These are phyloP conservation scores for Pachyrhynchus sulphureomaculatus DNA, from an alignment of 1,140 invertebrate genomes.

Conservation along the genomic window DNA sequence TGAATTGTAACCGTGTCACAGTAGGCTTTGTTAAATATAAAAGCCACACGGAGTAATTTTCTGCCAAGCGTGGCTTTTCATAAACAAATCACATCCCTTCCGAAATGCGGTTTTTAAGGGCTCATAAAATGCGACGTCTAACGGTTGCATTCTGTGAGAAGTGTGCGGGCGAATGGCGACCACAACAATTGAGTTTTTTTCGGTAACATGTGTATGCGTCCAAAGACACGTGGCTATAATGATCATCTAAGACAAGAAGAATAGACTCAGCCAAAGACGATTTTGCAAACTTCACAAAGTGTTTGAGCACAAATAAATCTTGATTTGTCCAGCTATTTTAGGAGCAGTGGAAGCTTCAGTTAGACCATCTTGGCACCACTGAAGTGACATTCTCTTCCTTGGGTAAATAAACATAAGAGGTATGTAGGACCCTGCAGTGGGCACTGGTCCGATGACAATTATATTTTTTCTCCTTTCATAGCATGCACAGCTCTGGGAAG, in stretches of 20 bases:
- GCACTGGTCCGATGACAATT: neutral
- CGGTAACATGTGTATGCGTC: constrained; percentile 3
- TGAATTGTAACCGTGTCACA: constrained; percentile 3
- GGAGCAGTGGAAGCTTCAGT: constrained; percentile 45
- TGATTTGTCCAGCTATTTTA: constrained; percentile 49
- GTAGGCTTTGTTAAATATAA: constrained; percentile 12
- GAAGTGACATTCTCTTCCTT: constrained; percentile 1
- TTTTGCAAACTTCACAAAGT: constrained; percentile 47
- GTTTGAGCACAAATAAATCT: constrained; percentile 45
- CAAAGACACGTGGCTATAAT: constrained; percentile 11
- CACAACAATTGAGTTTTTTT: constrained; percentile 2
- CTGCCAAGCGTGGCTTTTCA: constrained; percentile 1
- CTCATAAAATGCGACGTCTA: constrained; percentile 17
- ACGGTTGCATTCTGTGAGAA: constrained; percentile 15
- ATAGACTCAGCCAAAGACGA: too few species aligned
- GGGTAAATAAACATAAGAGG: too few species aligned
- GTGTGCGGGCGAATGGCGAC: constrained; percentile 4
- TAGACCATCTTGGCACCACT: constrained; percentile 42
- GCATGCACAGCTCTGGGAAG: too few species aligned
- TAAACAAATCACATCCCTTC: constrained; percentile 7
- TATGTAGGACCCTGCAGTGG: too few species aligned
- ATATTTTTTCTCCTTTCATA: too few species aligned
- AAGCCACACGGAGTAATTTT: constrained; percentile 9
- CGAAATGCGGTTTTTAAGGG: constrained; percentile 12
- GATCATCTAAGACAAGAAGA: constrained; percentile 19